Evolutionary conservation across 2,797 vertebrate genomes (phyloP).

Genomic region (Saguinus oedipus): DNA sequence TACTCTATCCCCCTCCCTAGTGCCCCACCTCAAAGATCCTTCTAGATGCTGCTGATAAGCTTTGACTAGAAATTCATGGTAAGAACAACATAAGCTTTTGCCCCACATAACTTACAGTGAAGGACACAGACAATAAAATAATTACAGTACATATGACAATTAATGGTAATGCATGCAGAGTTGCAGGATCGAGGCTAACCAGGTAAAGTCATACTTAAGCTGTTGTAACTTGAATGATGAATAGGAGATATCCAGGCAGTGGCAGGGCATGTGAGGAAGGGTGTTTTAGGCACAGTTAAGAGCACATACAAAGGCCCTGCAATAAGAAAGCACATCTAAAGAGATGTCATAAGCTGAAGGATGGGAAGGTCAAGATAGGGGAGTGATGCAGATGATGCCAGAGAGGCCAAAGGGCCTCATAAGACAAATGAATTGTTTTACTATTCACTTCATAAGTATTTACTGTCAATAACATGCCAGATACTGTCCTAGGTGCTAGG

Average conservation of each 20-base stretch:
- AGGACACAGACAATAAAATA: not conserved
- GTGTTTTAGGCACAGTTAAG: not conserved
- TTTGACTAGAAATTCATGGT: not conserved
- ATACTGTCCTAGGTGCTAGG: not conserved
- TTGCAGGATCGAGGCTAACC: not conserved
- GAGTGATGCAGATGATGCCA: not conserved
- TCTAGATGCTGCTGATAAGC: not conserved
- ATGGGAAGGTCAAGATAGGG: not conserved
- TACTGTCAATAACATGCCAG: not conserved
- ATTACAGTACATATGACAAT: not conserved
- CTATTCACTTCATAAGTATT: slow-evolving; percentile 21
- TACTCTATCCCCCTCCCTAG: not conserved
- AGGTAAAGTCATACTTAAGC: not conserved
- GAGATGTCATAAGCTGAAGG: not conserved
- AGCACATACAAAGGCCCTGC: not conserved
- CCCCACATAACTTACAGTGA: not conserved
- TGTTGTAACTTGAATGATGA: slow-evolving; percentile 6
- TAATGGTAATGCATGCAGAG: not conserved
- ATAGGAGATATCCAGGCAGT: not conserved
- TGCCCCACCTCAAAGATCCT: not conserved
- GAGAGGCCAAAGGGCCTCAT: not conserved
- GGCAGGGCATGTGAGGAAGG: not conserved
- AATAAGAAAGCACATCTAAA: not conserved
- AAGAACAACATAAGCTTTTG: not conserved
- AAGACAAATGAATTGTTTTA: not conserved